phyloP scores from a whole-genome alignment of 1,140 invertebrate species.

The Drosophila busckii region DNA sequence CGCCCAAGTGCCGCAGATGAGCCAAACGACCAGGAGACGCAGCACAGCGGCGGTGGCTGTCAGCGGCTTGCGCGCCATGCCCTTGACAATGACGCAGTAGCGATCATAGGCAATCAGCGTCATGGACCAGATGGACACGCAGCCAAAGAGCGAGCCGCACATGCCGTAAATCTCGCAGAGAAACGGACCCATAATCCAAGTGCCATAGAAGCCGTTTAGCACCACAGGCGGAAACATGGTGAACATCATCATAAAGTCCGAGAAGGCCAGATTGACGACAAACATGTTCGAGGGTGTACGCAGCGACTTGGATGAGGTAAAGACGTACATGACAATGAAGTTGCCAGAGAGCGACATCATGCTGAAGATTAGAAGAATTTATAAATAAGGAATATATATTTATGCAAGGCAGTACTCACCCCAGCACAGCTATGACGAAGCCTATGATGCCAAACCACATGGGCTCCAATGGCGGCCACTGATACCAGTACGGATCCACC shows the following conservation, averaged over 20 bases:
- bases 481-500: conserved; percentile 86
- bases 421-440: conserved; percentile 86
- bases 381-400: not conserved
- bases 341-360: conserved; percentile 87
- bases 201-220: conserved; percentile 88
- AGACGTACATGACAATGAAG: conserved; percentile 90
- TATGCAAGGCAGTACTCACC: conserved; percentile 74
- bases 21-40: conserved; percentile 86
- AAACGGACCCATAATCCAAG: conserved; percentile 86
- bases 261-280: conserved; percentile 90
- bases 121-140: conserved; percentile 91
- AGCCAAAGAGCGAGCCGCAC: conserved; percentile 88
- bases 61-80: conserved; percentile 85
- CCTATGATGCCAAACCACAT: conserved; percentile 89
- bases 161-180: conserved; percentile 89
- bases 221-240: conserved; percentile 88
- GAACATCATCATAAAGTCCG: conserved; percentile 89
- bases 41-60: conserved; percentile 85
- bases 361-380: not conserved
- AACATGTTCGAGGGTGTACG: conserved; percentile 89
- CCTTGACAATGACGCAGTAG: conserved; percentile 92
- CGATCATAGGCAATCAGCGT: conserved; percentile 89
- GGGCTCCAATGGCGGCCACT: conserved; percentile 88
- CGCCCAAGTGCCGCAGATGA: conserved; percentile 84
- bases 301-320: conserved; percentile 86